Percentiles rank a stretch among this genome's conserved stretches.
Evolutionary conservation across 2,797 vertebrate species (phyloP).

Genomic region (Darevskia mixta): DNA sequence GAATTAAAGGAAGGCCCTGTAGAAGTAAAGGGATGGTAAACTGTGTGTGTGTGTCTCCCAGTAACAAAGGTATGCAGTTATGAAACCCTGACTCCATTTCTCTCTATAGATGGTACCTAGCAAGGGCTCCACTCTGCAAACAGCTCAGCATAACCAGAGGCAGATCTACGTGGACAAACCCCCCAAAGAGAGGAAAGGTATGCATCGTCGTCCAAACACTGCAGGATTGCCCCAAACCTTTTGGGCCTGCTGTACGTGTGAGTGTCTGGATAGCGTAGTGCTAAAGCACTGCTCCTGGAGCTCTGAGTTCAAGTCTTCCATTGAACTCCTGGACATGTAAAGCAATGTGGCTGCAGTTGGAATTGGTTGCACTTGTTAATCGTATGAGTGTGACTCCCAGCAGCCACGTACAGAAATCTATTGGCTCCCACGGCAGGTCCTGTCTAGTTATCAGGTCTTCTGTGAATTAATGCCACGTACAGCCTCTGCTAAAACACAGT

Average conservation of each 20-base stretch:
- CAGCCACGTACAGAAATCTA: conserved; percentile 69
- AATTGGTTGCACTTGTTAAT: conserved; percentile 62
- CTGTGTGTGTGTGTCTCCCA: not conserved
- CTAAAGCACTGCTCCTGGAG: not conserved
- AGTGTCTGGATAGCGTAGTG: not conserved
- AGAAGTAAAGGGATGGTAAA: not conserved
- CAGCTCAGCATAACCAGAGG: conserved; percentile 49
- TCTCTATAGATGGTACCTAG: conserved; percentile 39
- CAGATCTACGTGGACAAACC: conserved; percentile 62
- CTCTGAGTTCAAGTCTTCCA: not conserved
- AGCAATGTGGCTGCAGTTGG: conserved; percentile 67
- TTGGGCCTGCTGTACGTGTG: too few relatives aligned
- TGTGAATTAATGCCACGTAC: conserved; percentile 69
- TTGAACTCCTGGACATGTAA: not conserved
- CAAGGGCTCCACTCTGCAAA: rapidly evolving
- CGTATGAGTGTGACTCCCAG: conserved; percentile 57
- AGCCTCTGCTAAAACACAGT: not conserved
- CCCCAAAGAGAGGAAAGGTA: conserved; percentile 77
- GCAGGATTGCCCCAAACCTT: not conserved
- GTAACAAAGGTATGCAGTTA: not conserved
- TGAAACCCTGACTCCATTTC: not conserved
- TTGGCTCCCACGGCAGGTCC: conserved; percentile 76
- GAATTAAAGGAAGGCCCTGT: not conserved
- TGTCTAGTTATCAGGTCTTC: conserved; percentile 62
- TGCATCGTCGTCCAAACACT: conserved; percentile 3